These are phyloP conservation scores for Bombyx huttoni DNA, from an alignment of 2,888 invertebrate species.

Conservation along the genomic window DNA sequence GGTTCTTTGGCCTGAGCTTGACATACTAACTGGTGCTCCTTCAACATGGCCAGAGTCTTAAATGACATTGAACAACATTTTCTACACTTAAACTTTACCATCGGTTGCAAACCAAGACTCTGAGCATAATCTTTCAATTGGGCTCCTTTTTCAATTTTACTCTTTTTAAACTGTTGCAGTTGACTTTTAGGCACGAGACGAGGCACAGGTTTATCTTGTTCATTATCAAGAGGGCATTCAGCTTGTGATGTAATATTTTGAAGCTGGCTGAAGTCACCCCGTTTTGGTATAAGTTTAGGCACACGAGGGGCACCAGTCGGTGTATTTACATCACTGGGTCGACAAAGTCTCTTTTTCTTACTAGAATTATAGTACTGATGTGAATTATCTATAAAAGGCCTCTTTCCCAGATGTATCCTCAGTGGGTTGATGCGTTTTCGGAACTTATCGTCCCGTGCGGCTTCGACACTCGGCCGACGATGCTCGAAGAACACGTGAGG, in stretches of 20 bases:
- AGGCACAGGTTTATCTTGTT: slow-evolving; percentile 58
- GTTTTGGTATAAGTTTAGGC: slow-evolving; percentile 56
- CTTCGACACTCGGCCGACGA: slow-evolving; percentile 30
- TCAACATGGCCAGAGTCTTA: slow-evolving; percentile 75
- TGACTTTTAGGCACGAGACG: slow-evolving; percentile 64
- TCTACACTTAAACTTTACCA: slow-evolving; percentile 80
- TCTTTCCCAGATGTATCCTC: slow-evolving; percentile 59
- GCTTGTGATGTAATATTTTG: slow-evolving; percentile 45
- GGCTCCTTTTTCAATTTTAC: slow-evolving; percentile 52
- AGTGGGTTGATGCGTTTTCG: slow-evolving; percentile 59
- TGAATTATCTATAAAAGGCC: slow-evolving; percentile 63
- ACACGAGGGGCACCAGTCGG: slow-evolving; percentile 33
- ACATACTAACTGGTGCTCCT: slow-evolving; percentile 79
- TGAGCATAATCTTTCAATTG: slow-evolving; percentile 77
- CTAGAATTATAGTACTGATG: slow-evolving; percentile 38
- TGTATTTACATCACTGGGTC: slow-evolving; percentile 39
- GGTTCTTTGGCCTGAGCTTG: slow-evolving; percentile 57
- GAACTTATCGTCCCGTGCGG: slow-evolving; percentile 39
- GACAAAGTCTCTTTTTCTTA: slow-evolving; percentile 48
- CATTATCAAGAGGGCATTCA: slow-evolving; percentile 36
- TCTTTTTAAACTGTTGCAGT: slow-evolving; percentile 54
- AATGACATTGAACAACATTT: slow-evolving; percentile 80
- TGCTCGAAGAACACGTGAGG: slow-evolving; percentile 24
- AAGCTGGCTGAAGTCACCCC: slow-evolving; percentile 37
- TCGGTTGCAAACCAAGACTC: slow-evolving; percentile 79